phyloP scores from a whole-genome alignment of 2,797 vertebrate genomes.

The Ibycter americanus region DNA sequence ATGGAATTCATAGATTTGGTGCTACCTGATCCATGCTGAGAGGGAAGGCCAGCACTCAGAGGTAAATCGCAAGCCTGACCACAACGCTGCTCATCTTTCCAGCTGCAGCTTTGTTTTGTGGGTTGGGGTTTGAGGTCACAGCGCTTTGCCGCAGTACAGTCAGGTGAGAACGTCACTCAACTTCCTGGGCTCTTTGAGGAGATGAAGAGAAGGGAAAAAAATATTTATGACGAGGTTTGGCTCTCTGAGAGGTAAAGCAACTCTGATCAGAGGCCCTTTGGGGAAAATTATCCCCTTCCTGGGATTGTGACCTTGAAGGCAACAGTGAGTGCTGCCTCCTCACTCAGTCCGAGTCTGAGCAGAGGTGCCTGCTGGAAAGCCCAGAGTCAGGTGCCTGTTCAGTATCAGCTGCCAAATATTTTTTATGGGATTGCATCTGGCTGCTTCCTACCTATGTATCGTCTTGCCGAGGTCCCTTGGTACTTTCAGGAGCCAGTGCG shows the following conservation, averaged over 20 bases:
- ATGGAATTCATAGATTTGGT: constrained; percentile 19
- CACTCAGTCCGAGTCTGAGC: background rate
- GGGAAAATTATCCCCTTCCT: background rate
- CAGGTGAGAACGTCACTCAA: background rate
- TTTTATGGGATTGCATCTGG: constrained; percentile 19
- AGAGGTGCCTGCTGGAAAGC: background rate
- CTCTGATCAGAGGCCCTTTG: background rate
- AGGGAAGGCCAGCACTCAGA: background rate
- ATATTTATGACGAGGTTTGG: background rate
- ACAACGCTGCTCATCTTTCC: background rate
- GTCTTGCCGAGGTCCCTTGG: background rate
- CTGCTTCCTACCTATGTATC: background rate
- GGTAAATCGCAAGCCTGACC: background rate
- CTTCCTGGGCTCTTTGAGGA: background rate
- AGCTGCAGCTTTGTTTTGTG: background rate
- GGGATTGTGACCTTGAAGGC: background rate
- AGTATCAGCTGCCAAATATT: background rate
- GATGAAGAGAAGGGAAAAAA: background rate
- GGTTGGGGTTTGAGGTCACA: constrained; percentile 23
- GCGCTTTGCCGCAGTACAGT: accelerated
- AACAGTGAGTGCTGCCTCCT: background rate
- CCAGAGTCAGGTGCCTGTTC: constrained; percentile 8
- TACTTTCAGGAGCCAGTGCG: background rate
- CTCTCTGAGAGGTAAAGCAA: background rate
- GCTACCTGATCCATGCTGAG: background rate